Evolutionary conservation across 2,888 invertebrate genomes (phyloP).

Genomic region (Papilio gigon): DNA sequence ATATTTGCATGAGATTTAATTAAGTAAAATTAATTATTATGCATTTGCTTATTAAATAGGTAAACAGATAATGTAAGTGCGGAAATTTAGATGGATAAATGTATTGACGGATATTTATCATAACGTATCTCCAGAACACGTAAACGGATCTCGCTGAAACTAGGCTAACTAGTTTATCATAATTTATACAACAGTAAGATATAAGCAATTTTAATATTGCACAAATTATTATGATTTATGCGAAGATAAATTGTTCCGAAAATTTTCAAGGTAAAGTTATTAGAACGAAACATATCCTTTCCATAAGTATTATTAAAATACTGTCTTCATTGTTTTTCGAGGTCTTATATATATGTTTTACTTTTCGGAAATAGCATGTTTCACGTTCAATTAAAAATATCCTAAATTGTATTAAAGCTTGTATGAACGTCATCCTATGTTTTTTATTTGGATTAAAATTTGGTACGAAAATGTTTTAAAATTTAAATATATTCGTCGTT

Average conservation of each 20-base stretch:
- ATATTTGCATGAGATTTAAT: too few relatives aligned
- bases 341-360: neutral
- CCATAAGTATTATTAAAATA: too few relatives aligned
- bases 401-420: neutral
- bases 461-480: neutral
- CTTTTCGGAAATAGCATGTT: neutral
- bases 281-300: conserved; percentile 32
- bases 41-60: too few relatives aligned
- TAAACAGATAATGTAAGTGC: too few relatives aligned
- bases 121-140: too few relatives aligned
- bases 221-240: conserved; percentile 24
- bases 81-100: too few relatives aligned
- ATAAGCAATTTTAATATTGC: conserved; percentile 10
- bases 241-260: conserved; percentile 28
- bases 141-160: too few relatives aligned
- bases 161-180: too few relatives aligned
- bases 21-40: too few relatives aligned
- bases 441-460: neutral
- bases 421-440: too few relatives aligned
- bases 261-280: conserved; percentile 34
- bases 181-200: neutral
- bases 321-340: neutral
- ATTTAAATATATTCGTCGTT: neutral
- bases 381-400: neutral
- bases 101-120: too few relatives aligned